Conservation (phyloP, 2,888 invertebrate species). For the Cetonia aurata region DNA sequence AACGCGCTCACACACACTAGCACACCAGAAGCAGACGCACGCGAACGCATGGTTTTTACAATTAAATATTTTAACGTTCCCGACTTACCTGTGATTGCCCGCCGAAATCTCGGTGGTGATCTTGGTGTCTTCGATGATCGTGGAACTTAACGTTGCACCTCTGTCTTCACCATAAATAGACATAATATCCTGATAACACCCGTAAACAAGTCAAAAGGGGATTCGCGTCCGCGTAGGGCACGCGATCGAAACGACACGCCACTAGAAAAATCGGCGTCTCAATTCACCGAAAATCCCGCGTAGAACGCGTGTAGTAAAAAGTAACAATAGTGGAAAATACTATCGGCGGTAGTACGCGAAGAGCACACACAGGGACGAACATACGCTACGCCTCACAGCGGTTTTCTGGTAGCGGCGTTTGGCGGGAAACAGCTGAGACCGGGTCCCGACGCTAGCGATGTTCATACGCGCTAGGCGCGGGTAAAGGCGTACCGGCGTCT, state of each 20-base stretch:
- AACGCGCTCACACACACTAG: slow-evolving; percentile 43
- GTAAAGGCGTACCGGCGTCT: slow-evolving; percentile 39
- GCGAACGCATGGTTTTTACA: slow-evolving; percentile 18
- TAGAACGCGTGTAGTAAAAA: too few relatives aligned
- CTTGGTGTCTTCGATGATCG: slow-evolving; percentile 69
- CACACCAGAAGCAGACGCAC: slow-evolving; percentile 21
- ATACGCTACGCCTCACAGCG: slow-evolving; percentile 71
- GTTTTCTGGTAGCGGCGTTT: slow-evolving; percentile 76
- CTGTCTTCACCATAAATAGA: slow-evolving; percentile 70
- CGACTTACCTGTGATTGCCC: slow-evolving; percentile 67
- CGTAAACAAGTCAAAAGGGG: slow-evolving; percentile 32
- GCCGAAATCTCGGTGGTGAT: slow-evolving; percentile 66
- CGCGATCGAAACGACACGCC: slow-evolving; percentile 43
- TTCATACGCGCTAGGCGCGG: slow-evolving; percentile 62
- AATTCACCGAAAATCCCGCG: slow-evolving; percentile 36
- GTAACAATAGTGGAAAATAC: slow-evolving; percentile 44
- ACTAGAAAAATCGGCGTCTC: slow-evolving; percentile 42
- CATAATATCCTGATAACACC: slow-evolving; percentile 63
- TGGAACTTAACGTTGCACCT: slow-evolving; percentile 68
- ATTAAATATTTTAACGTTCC: slow-evolving; percentile 28
- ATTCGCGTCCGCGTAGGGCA: slow-evolving; percentile 32
- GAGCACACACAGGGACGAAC: slow-evolving; percentile 51
- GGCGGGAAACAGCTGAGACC: slow-evolving; percentile 80
- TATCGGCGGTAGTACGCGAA: too few relatives aligned
- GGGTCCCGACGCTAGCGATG: slow-evolving; percentile 66